Evolutionary conservation across 2,888 invertebrate species (phyloP), one percentile per base, ranked within the genome.

Genomic region (Drepana falcataria): DNA sequence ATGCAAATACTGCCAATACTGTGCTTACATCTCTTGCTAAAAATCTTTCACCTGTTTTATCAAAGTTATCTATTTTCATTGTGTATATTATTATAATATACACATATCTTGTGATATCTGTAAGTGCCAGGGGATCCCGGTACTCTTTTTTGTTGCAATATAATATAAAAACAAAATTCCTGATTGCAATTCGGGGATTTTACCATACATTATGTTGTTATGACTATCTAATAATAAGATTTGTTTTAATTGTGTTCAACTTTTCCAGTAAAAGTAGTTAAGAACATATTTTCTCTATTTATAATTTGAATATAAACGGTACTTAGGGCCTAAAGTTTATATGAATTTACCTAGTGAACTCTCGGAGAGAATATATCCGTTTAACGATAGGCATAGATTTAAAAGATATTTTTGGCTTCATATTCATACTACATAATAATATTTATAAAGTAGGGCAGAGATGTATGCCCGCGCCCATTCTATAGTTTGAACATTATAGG

Each of bases 401-500:
- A 78, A 79, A 73, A 77, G 60, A 82, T 85, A 85, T 86, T 85
- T 84, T 83, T 78, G 79, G 81, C 83, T 85, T 86, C 75, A 75
- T 81, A 80, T 83, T 83, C 67, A n/a, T 37, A 41, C 40, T 9
- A 9, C 3, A 33, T 40, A 51, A 78, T 80, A 73, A 69, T 68
- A 71, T 75, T 69, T 68, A 65, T 62, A 63, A 60, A 61, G 60
- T 61, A 54, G 67, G 59, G 59, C 53, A 53, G 48, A 58, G 77
- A 76, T 75, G 64, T 69, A 66, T 73, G 72, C 21, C 2, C 4
- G 35, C 47, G 47, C 54, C 57, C 49, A 74, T 73, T 81, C 77
- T 77, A 75, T 75, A 84, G 83, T 81, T 85, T 87, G 81, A 81
- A 82, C 81, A 85, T 79, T 77, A 83, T 82, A 87, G 83, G 82